Evolutionary conservation across 2,888 invertebrate genomes (phyloP).

Genomic region (Cremastinae sp.): DNA sequence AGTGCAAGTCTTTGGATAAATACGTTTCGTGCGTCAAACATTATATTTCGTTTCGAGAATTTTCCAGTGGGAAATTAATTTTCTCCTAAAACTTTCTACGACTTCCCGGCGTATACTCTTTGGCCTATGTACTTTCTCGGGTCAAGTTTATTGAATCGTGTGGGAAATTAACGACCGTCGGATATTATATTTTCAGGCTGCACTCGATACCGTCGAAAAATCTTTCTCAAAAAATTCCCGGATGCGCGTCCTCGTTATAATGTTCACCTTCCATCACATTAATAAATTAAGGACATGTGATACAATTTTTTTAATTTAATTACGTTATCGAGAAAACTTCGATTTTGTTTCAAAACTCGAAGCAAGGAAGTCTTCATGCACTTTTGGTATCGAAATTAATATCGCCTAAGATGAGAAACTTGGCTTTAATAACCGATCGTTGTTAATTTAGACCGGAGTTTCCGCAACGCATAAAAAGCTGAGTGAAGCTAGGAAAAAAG

Average conservation of each 20-base stretch:
- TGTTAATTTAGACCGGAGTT: conserved; percentile 15
- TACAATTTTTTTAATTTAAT: too few species aligned
- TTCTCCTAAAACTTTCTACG: conserved; percentile 4
- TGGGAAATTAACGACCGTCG: conserved; percentile 56
- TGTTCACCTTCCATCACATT: too few species aligned
- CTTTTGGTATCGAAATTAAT: background rate
- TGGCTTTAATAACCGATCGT: background rate
- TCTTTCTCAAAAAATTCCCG: too few species aligned
- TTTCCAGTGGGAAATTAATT: conserved; percentile 29
- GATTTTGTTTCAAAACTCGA: too few species aligned
- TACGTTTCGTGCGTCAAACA: conserved; percentile 27
- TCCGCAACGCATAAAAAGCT: background rate
- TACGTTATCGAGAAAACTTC: too few species aligned
- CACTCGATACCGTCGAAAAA: background rate
- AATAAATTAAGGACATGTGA: too few species aligned
- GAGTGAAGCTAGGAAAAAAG: conserved; percentile 2
- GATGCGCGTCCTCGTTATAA: too few species aligned
- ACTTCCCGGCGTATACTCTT: background rate
- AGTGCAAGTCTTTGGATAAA: background rate
- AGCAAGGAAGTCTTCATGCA: background rate
- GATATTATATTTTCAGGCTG: conserved; percentile 58
- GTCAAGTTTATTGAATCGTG: conserved; percentile 38
- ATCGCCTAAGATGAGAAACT: background rate
- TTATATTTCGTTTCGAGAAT: conserved; percentile 17
- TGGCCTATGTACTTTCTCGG: background rate